phyloP scores from a whole-genome alignment of 2,113 vertebrate species.

The Aegithalos caudatus region DNA sequence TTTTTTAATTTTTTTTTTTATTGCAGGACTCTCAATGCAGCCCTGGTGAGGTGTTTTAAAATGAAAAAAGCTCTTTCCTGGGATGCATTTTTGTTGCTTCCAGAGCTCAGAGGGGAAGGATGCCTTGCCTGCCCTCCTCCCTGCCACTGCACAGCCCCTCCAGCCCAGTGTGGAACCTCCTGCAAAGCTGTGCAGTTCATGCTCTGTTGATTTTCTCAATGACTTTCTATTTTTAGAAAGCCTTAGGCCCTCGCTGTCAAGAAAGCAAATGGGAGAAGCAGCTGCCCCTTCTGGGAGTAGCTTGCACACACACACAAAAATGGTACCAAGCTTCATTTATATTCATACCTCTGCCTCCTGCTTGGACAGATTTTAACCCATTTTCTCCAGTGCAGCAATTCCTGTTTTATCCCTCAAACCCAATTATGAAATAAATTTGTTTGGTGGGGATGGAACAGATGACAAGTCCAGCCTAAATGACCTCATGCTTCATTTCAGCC shows the following conservation, averaged over 20 bases:
- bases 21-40: accelerated
- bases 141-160: not conserved
- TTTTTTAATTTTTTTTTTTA: too few species aligned
- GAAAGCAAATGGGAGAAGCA: constrained; percentile 60
- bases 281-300: constrained; percentile 56
- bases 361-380: constrained; percentile 15
- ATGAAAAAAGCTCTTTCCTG: not conserved
- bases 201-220: constrained; percentile 69
- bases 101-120: not conserved
- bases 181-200: constrained; percentile 48
- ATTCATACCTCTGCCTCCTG: constrained; percentile 28
- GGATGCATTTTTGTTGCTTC: not conserved
- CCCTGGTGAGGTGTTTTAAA: not conserved
- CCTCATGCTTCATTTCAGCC: not conserved
- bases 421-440: not conserved
- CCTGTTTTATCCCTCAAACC: not conserved
- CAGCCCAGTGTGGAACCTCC: constrained; percentile 22
- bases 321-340: not conserved
- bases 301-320: constrained; percentile 4
- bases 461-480: not conserved
- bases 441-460: not conserved
- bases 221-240: constrained; percentile 70
- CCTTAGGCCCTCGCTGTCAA: constrained; percentile 50
- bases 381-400: not conserved
- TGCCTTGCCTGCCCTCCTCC: not conserved